Percentiles rank a stretch among this genome's conserved stretches.
These are phyloP conservation scores for Micromesistius poutassou DNA, from an alignment of 2,797 vertebrate species.

Conservation along the genomic window DNA sequence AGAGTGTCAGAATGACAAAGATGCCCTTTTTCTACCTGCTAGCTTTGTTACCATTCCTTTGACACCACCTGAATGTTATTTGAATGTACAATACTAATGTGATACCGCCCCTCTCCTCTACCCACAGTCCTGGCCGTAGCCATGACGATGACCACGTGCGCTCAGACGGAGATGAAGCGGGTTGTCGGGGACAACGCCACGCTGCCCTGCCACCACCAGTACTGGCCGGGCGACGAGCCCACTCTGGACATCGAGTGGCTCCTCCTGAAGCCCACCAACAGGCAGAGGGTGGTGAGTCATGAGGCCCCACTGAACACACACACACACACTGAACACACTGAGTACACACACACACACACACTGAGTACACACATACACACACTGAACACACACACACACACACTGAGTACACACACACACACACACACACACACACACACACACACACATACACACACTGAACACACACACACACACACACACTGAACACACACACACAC, in stretches of 20 bases:
- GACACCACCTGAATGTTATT: not conserved
- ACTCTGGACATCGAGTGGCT: slow-evolving; percentile 93
- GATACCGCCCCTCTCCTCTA: slow-evolving; percentile 5
- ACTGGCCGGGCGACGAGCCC: slow-evolving; percentile 78
- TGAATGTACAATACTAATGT: no score
- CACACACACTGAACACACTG: not conserved
- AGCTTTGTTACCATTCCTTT: no score
- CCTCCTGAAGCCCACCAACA: slow-evolving; percentile 77
- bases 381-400: no score
- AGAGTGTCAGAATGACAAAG: no score
- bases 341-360: not conserved
- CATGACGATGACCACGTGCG: slow-evolving; percentile 51
- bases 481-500: not conserved
- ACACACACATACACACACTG: not conserved
- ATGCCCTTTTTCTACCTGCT: no score
- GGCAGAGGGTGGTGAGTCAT: slow-evolving; percentile 81
- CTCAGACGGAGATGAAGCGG: slow-evolving; percentile 85
- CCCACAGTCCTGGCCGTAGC: slow-evolving; percentile 51
- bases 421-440: not conserved
- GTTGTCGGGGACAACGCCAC: slow-evolving; percentile 89
- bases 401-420: not conserved
- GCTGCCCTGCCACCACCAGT: slow-evolving; percentile 86
- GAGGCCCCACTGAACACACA: not conserved
- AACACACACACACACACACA: not conserved
- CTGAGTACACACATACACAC: not conserved